Evolutionary conservation across 2,797 vertebrate species (phyloP).

Genomic region (Xenentodon cancila): DNA sequence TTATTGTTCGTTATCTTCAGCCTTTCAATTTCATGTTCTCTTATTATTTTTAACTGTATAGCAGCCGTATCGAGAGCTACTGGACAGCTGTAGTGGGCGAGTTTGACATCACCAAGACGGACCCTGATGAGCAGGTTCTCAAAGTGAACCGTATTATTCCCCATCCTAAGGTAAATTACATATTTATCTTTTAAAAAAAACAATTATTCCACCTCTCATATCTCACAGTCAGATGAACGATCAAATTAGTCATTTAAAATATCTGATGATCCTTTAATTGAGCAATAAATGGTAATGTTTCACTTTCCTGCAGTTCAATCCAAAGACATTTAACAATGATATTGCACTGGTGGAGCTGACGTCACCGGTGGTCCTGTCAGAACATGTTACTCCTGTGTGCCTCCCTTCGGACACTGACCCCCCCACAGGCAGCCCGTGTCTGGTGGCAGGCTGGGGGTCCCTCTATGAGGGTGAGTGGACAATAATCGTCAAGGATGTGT

Average conservation of each 20-base stretch:
- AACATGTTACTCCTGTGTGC: slow-evolving; percentile 86
- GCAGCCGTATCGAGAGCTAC: slow-evolving; percentile 88
- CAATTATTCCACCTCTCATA: no score
- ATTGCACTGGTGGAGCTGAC: slow-evolving; percentile 92
- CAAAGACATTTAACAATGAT: slow-evolving; percentile 92
- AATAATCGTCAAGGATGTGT: neutral
- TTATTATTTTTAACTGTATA: slow-evolving; percentile 41
- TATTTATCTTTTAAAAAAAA: neutral
- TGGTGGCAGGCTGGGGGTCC: slow-evolving; percentile 95
- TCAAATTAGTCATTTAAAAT: neutral
- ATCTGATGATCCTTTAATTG: neutral
- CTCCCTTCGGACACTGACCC: slow-evolving; percentile 87
- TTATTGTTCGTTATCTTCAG: neutral
- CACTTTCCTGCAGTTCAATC: slow-evolving; percentile 85
- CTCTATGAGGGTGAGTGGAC: slow-evolving; percentile 89
- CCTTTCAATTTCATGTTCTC: neutral
- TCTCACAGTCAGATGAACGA: no score
- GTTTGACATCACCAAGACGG: slow-evolving; percentile 85
- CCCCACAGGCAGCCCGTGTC: slow-evolving; percentile 85
- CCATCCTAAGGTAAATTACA: slow-evolving; percentile 88
- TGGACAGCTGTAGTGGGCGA: slow-evolving; percentile 92
- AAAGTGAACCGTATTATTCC: slow-evolving; percentile 90
- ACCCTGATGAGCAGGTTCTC: slow-evolving; percentile 82
- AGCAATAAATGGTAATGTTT: slow-evolving; percentile 10
- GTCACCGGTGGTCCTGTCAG: slow-evolving; percentile 75